Base-by-base conservation (phyloP, 2,888 invertebrate genomes). In the Amblyjoppa proteus region DNA sequence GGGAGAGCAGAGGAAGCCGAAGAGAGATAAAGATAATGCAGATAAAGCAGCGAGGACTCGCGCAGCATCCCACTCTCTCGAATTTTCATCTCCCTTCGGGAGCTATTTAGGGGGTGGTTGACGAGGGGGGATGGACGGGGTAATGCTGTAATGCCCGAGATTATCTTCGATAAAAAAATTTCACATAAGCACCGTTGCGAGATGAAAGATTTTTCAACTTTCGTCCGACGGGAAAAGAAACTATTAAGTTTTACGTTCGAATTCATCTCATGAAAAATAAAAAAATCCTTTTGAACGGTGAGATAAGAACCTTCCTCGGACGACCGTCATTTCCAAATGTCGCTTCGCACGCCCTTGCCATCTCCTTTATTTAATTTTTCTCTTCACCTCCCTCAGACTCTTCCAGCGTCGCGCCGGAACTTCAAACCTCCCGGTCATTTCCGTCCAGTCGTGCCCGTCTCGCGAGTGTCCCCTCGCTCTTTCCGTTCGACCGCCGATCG, bases 61-160 rank as follows among this genome's bases (percentile, higher is more conserved):
- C 88, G 87, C 89, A 89, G 87, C 88, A 86, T 88, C 88, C 85
- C 82, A 71, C 41, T 41, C 83, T 87, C 81, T 80, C 86, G 74
- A 79, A 79, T 86, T 83, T 83, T 79, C 71, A 77, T 81, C 82
- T 82, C 31, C 73, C 28, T 82, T 34, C 31, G 20, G 41, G 31
- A 61, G 81, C 74, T 74, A 49, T 81, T 20, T n/a, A 16, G 66
- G 56, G 76, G 66, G 53, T 41, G 70, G 80, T 80, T 3, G 41
- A 5, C 6, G 41, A 7, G 41, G 11, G 11, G 41, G 41, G 41
- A 7, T 7, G 38, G 9, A 7, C 7, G 38, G 7, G 9, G 7
- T 41, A 41, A 41, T 41, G 11, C 41, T 41, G 41, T 11, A 41
- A 58, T 58, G 11, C 58, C 28, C 9, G 1, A 58, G 28, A 25